Base-by-base conservation (phyloP, 2,113 vertebrate genomes). In the Trichechus manatus region DNA sequence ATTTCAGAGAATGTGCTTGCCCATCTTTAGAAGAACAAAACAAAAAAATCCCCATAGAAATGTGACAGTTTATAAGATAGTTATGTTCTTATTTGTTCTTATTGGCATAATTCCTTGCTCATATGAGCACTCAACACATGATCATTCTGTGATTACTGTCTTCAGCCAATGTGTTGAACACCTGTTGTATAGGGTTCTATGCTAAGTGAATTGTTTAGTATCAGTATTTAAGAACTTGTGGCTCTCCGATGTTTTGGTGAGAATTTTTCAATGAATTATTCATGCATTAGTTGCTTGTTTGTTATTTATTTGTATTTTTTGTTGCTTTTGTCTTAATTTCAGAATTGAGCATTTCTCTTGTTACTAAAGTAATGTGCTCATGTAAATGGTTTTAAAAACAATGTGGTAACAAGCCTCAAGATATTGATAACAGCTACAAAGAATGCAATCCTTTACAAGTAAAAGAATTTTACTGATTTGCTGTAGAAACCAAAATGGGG, bases 231-330 rank as follows among this genome's bases (percentile, higher is more conserved):
- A 80, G 82, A 75, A 89, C 27, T 56, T 91, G 6, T 94, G 61
- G 7, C 19, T 94, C 2, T 93, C 25, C 64, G 70, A 10, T 78
- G 89, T 91, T 93, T 94, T 61, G 78, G 29, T 25, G 31, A 91
- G 93, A 83, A 92, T 80, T 93, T 95, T 74, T 94, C 22, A 64
- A 68, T 70, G 23, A 97, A 53, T 91, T 68, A 78, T 9, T 89
- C 27, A 61, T 80, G 47, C 9, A 47, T 42, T 36, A 4, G 44
- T 90, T 84, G 5, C 87, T 59, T 94, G 56, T 36, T 82, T 86
- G 64, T 61, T 77, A 0, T 93, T 78, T 94, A 10, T 82, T 84
- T 74, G 15, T 89, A 64, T 86, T 47, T 75, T 91, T 93, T 96
- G 13, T 91, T 90, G 53, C 53, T 94, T 93, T 83, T 79, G 25